Evolutionary conservation across 1,140 invertebrate genomes (phyloP).

Genomic region (silkworm (Bombyx mori)): ASM3026992v2 NC_085110.1:13180501-13181000

Average conservation of each 20-base stretch:
- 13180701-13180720: constrained; percentile 85
- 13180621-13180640: constrained; percentile 58
- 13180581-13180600: constrained; percentile 67
- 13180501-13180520: no score
- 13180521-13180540: no score
- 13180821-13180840: constrained; percentile 48
- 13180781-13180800: constrained; percentile 65
- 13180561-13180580: no score
- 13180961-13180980: neutral
- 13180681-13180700: constrained; percentile 94
- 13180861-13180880: constrained; percentile 62
- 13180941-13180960: constrained; percentile 75
- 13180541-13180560: no score
- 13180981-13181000: neutral
- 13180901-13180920: constrained; percentile 63
- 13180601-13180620: constrained; percentile 61
- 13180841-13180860: constrained; percentile 71
- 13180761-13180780: constrained; percentile 81
- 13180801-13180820: constrained; percentile 46
- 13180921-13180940: constrained; percentile 85
- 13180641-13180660: constrained; percentile 73
- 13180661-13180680: constrained; percentile 94
- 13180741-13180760: constrained; percentile 78
- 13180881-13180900: constrained; percentile 54
- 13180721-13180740: constrained; percentile 88